Percentiles rank a stretch among this genome's conserved stretches.
Conservation (phyloP, 2,888 invertebrate genomes). For the Troilus luridus region DNA sequence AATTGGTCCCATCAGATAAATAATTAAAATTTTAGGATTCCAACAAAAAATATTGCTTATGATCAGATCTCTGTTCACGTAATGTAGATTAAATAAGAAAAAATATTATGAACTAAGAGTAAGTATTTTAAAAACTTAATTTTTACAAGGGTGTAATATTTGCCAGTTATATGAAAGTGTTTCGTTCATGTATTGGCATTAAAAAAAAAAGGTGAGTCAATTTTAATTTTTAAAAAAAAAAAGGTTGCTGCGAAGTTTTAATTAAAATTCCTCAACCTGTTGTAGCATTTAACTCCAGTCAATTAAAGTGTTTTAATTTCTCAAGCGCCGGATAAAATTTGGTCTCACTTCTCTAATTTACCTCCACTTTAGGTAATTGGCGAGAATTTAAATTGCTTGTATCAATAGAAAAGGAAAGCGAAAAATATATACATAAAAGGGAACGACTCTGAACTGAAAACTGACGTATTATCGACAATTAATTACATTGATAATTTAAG, state of each 20-base stretch:
- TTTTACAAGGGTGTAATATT: not conserved
- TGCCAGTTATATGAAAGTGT: not conserved
- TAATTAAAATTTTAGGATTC: no score
- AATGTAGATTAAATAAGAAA: not conserved
- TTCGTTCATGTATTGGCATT: not conserved
- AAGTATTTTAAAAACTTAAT: not conserved
- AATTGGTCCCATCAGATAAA: no score
- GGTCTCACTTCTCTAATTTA: not conserved
- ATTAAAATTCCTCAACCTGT: conserved; percentile 1
- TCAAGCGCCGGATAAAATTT: not conserved
- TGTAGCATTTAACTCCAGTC: not conserved
- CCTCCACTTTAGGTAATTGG: not conserved
- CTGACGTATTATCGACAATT: not conserved
- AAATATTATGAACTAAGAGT: not conserved
- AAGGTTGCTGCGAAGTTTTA: not conserved
- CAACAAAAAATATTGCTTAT: no score
- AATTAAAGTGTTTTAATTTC: conserved; percentile 17
- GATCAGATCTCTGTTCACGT: no score
- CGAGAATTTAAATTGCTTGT: conserved; percentile 6
- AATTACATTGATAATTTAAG: not conserved
- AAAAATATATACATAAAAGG: not conserved
- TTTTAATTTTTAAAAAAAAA: not conserved
- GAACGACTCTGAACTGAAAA: not conserved
- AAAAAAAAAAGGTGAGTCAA: not conserved
- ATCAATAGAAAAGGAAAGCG: not conserved